Evolutionary conservation across 2,113 vertebrate species (phyloP).

Genomic region (rabbit (Oryctolagus cuniculus)): DNA sequence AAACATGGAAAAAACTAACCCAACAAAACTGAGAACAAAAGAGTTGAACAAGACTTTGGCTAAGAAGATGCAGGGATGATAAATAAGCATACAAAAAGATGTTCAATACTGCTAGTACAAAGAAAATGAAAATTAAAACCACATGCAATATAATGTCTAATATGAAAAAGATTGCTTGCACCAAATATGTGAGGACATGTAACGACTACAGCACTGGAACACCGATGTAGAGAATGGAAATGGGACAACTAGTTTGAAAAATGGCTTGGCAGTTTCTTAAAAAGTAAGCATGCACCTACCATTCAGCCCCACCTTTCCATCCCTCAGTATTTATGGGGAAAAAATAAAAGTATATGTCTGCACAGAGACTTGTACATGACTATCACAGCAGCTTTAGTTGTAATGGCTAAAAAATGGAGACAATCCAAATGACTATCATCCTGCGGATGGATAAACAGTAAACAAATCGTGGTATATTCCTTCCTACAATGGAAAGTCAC

Average conservation of each 20-base stretch:
- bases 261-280: not conserved
- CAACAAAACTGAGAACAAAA: conserved; percentile 42
- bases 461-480: not conserved
- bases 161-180: not conserved
- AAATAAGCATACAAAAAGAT: conserved; percentile 4
- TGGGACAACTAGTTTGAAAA: conserved; percentile 25
- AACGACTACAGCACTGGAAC: not conserved
- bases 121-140: conserved; percentile 42
- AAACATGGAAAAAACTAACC: not conserved
- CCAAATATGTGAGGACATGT: not conserved
- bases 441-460: not conserved
- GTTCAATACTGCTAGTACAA: not conserved
- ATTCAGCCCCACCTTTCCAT: not conserved
- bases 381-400: conserved; percentile 31
- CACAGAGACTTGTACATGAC: not conserved
- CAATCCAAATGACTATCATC: conserved; percentile 6
- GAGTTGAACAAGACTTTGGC: not conserved
- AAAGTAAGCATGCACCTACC: not conserved
- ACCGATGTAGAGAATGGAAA: not conserved
- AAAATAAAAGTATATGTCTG: conserved; percentile 37
- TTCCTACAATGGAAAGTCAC: conserved; percentile 35
- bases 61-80: not conserved
- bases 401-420: conserved; percentile 41
- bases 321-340: conserved; percentile 28
- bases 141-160: not conserved